These are phyloP conservation scores for Anarrhichthys ocellatus DNA, from an alignment of 2,113 vertebrate species.

Conservation along the genomic window DNA sequence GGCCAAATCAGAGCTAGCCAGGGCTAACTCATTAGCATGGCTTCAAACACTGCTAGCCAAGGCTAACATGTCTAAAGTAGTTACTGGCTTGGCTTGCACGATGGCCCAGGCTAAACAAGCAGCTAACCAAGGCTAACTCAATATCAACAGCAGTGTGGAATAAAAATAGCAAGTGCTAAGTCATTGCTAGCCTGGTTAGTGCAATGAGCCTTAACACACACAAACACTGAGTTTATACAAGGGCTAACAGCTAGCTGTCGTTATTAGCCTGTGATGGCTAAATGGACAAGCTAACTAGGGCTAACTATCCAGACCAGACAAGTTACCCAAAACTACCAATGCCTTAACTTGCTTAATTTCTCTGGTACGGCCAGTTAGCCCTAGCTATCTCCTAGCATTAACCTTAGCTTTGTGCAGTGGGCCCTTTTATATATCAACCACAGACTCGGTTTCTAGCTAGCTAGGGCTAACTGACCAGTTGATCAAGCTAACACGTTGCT, in stretches of 20 bases:
- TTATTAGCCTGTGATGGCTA: background rate
- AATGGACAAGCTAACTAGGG: background rate
- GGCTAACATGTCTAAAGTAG: background rate
- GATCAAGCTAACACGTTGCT: background rate
- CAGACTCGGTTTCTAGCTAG: background rate
- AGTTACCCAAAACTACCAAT: background rate
- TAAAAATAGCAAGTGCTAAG: background rate
- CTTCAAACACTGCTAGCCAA: constrained; percentile 9
- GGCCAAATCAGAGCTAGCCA: constrained; percentile 30
- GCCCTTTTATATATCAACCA: too few relatives aligned
- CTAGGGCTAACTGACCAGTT: background rate
- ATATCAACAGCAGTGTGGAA: background rate
- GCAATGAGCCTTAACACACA: constrained; percentile 3
- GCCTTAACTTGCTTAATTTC: background rate
- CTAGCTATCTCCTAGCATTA: background rate
- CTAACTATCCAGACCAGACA: background rate
- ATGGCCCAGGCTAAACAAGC: background rate
- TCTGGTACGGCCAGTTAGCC: background rate
- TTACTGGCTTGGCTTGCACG: background rate
- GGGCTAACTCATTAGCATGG: constrained; percentile 15
- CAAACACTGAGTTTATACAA: too few relatives aligned
- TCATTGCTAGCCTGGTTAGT: background rate
- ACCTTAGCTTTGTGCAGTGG: background rate
- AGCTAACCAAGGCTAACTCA: constrained; percentile 24
- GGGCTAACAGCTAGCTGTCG: constrained; percentile 13